Base-by-base conservation (phyloP, 2,797 vertebrate species). In the Morus bassanus region DNA sequence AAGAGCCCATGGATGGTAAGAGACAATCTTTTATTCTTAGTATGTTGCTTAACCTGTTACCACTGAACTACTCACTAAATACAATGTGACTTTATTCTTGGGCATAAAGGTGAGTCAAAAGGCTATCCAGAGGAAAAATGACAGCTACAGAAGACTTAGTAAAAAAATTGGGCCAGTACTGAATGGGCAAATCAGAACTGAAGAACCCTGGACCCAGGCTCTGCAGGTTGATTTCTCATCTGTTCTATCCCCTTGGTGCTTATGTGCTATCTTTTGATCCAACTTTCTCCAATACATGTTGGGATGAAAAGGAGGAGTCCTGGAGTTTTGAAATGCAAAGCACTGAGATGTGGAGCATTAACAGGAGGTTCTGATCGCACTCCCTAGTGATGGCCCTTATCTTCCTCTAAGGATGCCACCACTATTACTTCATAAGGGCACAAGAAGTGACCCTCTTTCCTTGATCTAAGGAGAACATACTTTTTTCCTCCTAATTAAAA, bases 201-300 rank as follows among this genome's bases (percentile, higher is more conserved):
- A 80, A 88, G 39, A 45, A 51, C 86, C 53, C 56, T 60, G 73
- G 50, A 59, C 14, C 8, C 31, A 50, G 45, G 30, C 11, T 80
- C 60, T 70, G 37, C 41, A 86, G 48, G 54, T 30, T 41, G 43
- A 56, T 78, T 85, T 82, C 37, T 87, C 15, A 56, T 81, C 37
- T 69, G 25, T 78, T 86, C 37, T 74, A 25, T 16, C n/a, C 8
- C 27, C 61, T 50, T 41, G 33, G n/a, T 93, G 96, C 88, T 97
- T 96, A 97, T 98, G 96, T 96, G 89, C 60, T 95, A 91, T 85
- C 54, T 96, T 97, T 90, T 93, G 88, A 98, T 97, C 85, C 78
- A 59, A 19, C 75, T 80, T 94, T 92, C 96, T 77, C 76, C 88
- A 53, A 50, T 9, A 76, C 50, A 78, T 75, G 35, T n/a, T 89